Base-by-base conservation (phyloP, 2,113 vertebrate species). In the Rallus limicola region DNA sequence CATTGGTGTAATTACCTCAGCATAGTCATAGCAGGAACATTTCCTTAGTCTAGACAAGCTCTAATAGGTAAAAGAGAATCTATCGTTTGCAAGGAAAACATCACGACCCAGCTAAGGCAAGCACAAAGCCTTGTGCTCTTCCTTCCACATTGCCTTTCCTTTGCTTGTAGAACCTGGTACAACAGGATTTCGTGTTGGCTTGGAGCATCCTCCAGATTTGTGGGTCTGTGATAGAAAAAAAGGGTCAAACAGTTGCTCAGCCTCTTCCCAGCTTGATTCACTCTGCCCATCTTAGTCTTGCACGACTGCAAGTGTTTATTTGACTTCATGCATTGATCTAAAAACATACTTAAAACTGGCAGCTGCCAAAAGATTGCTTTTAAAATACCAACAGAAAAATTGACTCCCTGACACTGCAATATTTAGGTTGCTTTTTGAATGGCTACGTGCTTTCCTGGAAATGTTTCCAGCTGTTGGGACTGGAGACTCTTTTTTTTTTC, bases 11-110 rank as follows among this genome's bases (percentile, higher is more conserved):
- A 96, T 96, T 95, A 95, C 84, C 83, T 85, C 72, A 60, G 91
- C 80, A 15, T 13, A 96, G 88, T 97, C 92, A 96, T 86, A 86
- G 90, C 69, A 94, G 95, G 95, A 95, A 95, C 92, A 82, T 95
- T 96, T 90, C 90, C 93, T 96, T 89, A 88, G 95, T 97, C 96
- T 96, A 96, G 96, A 97, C 93, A 96, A 94, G 96, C 96, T 95
- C 80, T 89, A 96, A 91, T 81, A 89, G 81, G n/a, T 95, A 92
- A 88, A 96, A 89, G 62, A 94, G 81, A 46, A 96, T 91, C 78
- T 84, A 97, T 97, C 90, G 77, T 84, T 93, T 84, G 88, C 94
- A 87, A 33, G 80, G 52, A 95, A 83, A 95, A 65, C 83, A 65
- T 72, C 86, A 76, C 12, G 2, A 76, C 80, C 82, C 65, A 44